A percentile compares a stretch with the other conserved stretches of the same genome.
These are phyloP conservation scores for Tenthredo mesomela DNA, from an alignment of 2,888 invertebrate species.

Conservation along the genomic window DNA sequence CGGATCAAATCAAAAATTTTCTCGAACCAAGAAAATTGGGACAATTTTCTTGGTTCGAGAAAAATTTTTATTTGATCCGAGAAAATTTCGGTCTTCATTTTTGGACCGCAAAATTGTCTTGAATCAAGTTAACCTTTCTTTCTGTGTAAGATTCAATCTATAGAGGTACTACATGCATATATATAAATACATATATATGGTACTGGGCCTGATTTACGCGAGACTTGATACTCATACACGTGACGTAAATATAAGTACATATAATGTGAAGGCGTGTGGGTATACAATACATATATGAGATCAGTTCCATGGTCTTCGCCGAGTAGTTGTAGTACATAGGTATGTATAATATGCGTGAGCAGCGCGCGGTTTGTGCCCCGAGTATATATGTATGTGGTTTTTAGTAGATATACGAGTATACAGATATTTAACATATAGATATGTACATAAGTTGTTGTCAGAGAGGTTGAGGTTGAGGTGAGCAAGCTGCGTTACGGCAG, in stretches of 20 bases:
- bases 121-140: too few relatives aligned
- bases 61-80: too few relatives aligned
- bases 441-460: constrained; percentile 51
- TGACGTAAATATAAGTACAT: constrained; percentile 30
- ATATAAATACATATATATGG: neutral
- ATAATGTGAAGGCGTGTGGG: neutral
- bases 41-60: too few relatives aligned
- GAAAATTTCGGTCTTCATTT: too few relatives aligned
- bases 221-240: constrained; percentile 19
- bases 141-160: neutral
- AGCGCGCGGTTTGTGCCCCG: neutral
- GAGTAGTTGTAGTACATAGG: neutral
- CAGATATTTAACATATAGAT: constrained; percentile 31
- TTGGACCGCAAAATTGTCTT: too few relatives aligned
- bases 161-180: neutral
- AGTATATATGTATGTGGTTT: neutral
- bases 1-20: too few relatives aligned
- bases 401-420: neutral
- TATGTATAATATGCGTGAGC: neutral
- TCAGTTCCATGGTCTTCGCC: neutral
- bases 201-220: constrained; percentile 10
- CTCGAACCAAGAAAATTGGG: too few relatives aligned
- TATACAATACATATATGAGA: neutral
- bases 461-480: constrained; percentile 60
- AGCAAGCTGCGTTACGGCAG: constrained; percentile 57